A percentile compares a stretch with the other conserved stretches of the same genome.
Evolutionary conservation across 2,888 invertebrate genomes (phyloP).

Genomic region (Tuberolachnus salignus): DNA sequence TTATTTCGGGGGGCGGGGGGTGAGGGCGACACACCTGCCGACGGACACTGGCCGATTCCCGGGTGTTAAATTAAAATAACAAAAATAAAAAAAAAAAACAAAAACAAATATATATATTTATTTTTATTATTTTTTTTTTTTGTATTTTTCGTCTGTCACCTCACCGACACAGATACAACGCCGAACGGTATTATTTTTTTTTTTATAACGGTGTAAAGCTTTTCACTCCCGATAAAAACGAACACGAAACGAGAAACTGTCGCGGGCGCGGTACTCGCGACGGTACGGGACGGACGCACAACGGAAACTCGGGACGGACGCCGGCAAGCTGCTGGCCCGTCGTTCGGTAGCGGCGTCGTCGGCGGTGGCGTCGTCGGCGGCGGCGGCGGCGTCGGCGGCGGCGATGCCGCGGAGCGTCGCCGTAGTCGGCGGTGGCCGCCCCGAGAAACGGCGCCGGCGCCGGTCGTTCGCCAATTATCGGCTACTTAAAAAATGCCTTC

Average conservation of each 20-base stretch:
- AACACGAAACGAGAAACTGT: not conserved
- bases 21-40: too few species aligned
- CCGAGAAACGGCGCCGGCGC: constrained; percentile 46
- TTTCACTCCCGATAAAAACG: too few species aligned
- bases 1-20: too few species aligned
- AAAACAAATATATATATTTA: too few species aligned
- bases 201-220: too few species aligned
- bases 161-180: too few species aligned
- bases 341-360: constrained; percentile 2
- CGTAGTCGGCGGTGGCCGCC: constrained; percentile 26
- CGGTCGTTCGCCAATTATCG: constrained; percentile 52
- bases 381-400: not conserved
- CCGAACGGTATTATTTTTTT: too few species aligned
- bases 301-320: constrained; percentile 53
- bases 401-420: constrained; percentile 39
- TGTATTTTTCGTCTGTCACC: too few species aligned
- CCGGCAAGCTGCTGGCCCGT: constrained; percentile 53
- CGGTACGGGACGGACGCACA: constrained; percentile 48
- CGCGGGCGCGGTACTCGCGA: constrained; percentile 28
- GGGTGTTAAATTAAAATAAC: too few species aligned
- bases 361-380: constrained; percentile 1
- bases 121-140: too few species aligned
- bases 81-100: too few species aligned
- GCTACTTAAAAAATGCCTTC: constrained; percentile 48
- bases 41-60: too few species aligned